These are phyloP conservation scores for Neodiprion lecontei DNA, from an alignment of 1,140 invertebrate genomes.

Conservation along the genomic window DNA sequence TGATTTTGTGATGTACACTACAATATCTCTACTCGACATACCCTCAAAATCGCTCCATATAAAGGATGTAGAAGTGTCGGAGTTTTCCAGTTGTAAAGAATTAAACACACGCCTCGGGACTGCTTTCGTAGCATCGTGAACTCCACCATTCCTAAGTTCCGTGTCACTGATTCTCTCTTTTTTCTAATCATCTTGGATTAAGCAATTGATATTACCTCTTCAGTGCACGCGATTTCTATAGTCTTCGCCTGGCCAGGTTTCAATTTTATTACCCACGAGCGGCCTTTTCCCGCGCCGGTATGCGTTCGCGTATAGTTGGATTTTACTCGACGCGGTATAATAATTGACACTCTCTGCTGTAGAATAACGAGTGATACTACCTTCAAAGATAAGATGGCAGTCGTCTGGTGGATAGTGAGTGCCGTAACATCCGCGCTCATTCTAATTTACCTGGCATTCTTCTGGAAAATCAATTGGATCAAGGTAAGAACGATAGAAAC, in stretches of 20 bases:
- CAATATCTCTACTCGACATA: not conserved
- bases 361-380: no score
- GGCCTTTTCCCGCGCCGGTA: no score
- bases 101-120: not conserved
- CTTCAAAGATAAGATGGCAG: not conserved
- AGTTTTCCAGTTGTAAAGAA: not conserved
- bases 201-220: no score
- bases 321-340: no score
- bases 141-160: no score
- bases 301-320: not conserved
- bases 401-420: constrained; percentile 6
- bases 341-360: no score
- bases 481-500: constrained; percentile 38
- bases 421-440: constrained; percentile 26
- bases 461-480: constrained; percentile 53
- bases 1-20: no score
- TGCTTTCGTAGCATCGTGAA: not conserved
- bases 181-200: no score
- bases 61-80: not conserved
- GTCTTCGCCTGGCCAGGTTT: no score
- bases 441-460: constrained; percentile 42
- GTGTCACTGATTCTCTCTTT: no score
- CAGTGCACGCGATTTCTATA: no score
- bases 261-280: no score
- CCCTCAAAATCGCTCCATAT: not conserved